phyloP scores from a whole-genome alignment of 1,140 invertebrate species.

The Parasteatoda tepidariorum region DNA sequence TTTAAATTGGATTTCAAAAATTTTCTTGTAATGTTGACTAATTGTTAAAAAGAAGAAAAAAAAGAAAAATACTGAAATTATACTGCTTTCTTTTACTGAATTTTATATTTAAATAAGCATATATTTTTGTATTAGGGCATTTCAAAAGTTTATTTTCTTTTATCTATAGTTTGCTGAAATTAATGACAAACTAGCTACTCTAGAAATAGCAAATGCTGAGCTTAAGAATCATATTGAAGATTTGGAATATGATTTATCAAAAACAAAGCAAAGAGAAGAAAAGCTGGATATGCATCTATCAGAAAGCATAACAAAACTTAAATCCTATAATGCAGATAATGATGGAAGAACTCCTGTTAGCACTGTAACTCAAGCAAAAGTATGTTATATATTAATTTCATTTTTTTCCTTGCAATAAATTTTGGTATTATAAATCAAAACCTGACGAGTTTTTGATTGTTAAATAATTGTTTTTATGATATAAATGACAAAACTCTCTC shows the following conservation, averaged over 20 bases:
- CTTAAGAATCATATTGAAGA: conserved; percentile 96
- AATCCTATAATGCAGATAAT: conserved; percentile 67
- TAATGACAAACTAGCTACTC: conserved; percentile 89
- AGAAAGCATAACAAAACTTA: conserved; percentile 88
- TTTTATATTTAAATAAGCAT: too few relatives aligned
- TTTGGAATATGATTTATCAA: conserved; percentile 91
- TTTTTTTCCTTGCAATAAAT: too few relatives aligned
- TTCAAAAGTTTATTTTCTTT: background rate
- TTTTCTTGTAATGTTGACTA: too few relatives aligned
- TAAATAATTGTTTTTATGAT: too few relatives aligned
- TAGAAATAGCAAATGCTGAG: conserved; percentile 94
- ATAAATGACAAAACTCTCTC: too few relatives aligned
- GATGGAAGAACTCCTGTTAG: conserved; percentile 55
- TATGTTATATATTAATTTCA: conserved; percentile 37
- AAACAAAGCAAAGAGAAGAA: conserved; percentile 80
- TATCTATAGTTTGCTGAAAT: conserved; percentile 81
- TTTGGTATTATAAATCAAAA: too few relatives aligned
- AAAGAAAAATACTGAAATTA: too few relatives aligned
- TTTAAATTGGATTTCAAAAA: too few relatives aligned
- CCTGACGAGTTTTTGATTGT: too few relatives aligned
- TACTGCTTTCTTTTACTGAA: too few relatives aligned
- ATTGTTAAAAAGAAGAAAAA: too few relatives aligned
- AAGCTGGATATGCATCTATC: conserved; percentile 90
- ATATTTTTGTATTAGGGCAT: background rate
- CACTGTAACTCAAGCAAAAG: conserved; percentile 56